Percentiles rank a stretch among this genome's conserved stretches.
Evolutionary conservation across 2,888 invertebrate species (phyloP).

Genomic region (Catocala fraxini): DNA sequence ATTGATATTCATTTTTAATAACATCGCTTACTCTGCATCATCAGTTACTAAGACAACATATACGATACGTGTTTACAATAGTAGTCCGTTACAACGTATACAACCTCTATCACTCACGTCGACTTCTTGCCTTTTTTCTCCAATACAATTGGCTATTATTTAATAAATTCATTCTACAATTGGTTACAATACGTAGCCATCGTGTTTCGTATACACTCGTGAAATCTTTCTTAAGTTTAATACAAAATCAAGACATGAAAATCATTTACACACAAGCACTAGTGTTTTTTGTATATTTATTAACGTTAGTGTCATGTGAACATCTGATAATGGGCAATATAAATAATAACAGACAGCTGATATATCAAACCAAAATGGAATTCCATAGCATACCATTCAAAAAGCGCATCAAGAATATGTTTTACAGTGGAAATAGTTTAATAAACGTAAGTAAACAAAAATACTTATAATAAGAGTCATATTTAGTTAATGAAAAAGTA

Average conservation of each 20-base stretch:
- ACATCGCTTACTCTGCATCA: not conserved
- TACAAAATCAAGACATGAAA: conserved; percentile 9
- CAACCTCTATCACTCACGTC: conserved; percentile 4
- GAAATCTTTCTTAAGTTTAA: not conserved
- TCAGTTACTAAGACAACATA: conserved; percentile 1
- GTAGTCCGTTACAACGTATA: conserved; percentile 6
- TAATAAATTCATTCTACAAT: conserved; percentile 2
- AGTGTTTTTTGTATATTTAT: conserved; percentile 32
- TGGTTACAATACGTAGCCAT: conserved; percentile 5
- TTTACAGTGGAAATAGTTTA: conserved; percentile 57
- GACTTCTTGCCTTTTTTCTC: conserved; percentile 1
- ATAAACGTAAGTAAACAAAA: conserved; percentile 61
- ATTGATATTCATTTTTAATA: conserved; percentile 2
- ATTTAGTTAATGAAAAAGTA: too few species aligned
- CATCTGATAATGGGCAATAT: conserved; percentile 63
- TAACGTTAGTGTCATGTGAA: conserved; percentile 49
- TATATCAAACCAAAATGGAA: conserved; percentile 55
- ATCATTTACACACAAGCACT: conserved; percentile 52
- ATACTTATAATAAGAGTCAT: not conserved
- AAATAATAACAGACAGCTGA: conserved; percentile 51
- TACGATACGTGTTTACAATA: conserved; percentile 1
- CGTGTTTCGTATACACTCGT: conserved; percentile 3
- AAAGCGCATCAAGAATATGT: conserved; percentile 62
- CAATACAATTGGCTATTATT: conserved; percentile 9
- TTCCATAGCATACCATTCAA: conserved; percentile 58